These are phyloP conservation scores for Stenoptilia bipunctidactyla DNA, from an alignment of 2,888 invertebrate species.

Conservation along the genomic window DNA sequence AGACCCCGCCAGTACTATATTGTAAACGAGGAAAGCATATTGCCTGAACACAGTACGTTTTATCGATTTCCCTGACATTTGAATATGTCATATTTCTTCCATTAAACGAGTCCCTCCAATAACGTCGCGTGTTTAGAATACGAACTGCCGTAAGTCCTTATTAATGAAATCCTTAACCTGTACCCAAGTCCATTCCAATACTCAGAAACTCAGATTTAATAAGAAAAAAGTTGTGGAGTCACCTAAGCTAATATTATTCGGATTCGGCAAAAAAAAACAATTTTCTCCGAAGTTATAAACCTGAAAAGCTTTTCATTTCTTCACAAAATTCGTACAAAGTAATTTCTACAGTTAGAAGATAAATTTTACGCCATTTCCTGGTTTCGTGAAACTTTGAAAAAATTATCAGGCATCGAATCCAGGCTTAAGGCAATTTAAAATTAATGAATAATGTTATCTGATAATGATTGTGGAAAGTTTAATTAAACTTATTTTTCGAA, in stretches of 20 bases:
- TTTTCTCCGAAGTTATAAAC: slow-evolving; percentile 59
- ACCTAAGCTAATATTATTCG: slow-evolving; percentile 51
- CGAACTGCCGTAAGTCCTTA: slow-evolving; percentile 34
- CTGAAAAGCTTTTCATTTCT: slow-evolving; percentile 59
- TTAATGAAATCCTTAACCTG: slow-evolving; percentile 34
- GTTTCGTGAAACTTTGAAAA: slow-evolving; percentile 50
- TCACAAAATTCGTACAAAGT: slow-evolving; percentile 55
- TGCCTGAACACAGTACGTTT: slow-evolving; percentile 59
- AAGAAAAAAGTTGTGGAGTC: slow-evolving; percentile 38
- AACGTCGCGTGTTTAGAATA: background rate
- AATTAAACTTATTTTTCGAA: slow-evolving; percentile 60
- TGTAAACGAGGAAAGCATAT: slow-evolving; percentile 38
- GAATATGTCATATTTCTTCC: slow-evolving; percentile 59
- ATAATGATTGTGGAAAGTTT: slow-evolving; percentile 64
- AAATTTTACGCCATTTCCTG: slow-evolving; percentile 65
- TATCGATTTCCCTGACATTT: slow-evolving; percentile 66
- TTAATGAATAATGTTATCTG: slow-evolving; percentile 71
- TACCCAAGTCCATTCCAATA: slow-evolving; percentile 14
- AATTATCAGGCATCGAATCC: slow-evolving; percentile 60
- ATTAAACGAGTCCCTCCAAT: slow-evolving; percentile 26
- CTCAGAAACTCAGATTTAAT: slow-evolving; percentile 33
- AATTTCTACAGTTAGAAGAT: slow-evolving; percentile 59
- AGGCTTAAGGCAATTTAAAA: slow-evolving; percentile 58
- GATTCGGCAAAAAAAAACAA: slow-evolving; percentile 46
- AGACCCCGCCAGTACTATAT: slow-evolving; percentile 57